Percentiles rank a stretch among this genome's conserved stretches.
These are phyloP conservation scores for Tenebrio molitor DNA, from an alignment of 1,140 invertebrate genomes.

Conservation along the genomic window DNA sequence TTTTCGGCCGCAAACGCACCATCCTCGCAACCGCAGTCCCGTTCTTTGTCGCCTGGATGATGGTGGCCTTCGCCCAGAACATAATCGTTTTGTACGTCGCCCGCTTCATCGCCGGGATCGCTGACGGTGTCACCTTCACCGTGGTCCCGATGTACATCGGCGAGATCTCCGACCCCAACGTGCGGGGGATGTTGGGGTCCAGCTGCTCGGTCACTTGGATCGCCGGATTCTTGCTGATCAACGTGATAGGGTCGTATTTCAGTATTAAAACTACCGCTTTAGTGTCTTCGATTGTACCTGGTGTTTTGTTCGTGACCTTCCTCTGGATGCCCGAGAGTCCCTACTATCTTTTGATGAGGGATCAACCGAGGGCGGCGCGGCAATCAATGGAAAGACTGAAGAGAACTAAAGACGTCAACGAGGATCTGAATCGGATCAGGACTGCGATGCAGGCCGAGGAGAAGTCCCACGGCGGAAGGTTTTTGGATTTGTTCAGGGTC, in stretches of 20 bases:
- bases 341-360: slow-evolving; percentile 76
- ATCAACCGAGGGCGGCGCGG: slow-evolving; percentile 72
- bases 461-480: slow-evolving; percentile 67
- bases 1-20: slow-evolving; percentile 76
- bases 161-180: slow-evolving; percentile 76
- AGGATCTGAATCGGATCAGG: slow-evolving; percentile 74
- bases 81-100: slow-evolving; percentile 69
- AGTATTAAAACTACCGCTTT: slow-evolving; percentile 72
- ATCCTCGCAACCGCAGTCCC: slow-evolving; percentile 73
- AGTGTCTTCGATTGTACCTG: slow-evolving; percentile 71
- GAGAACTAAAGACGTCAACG: slow-evolving; percentile 70
- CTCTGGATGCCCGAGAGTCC: slow-evolving; percentile 85
- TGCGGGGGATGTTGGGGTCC: slow-evolving; percentile 71
- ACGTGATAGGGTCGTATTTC: slow-evolving; percentile 75
- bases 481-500: slow-evolving; percentile 71
- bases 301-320: slow-evolving; percentile 75
- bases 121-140: slow-evolving; percentile 78
- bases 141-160: slow-evolving; percentile 76
- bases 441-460: slow-evolving; percentile 68
- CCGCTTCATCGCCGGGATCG: slow-evolving; percentile 72
- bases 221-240: slow-evolving; percentile 78
- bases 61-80: slow-evolving; percentile 70
- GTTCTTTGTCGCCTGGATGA: slow-evolving; percentile 75
- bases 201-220: slow-evolving; percentile 61
- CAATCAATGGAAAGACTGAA: slow-evolving; percentile 74